Conservation (phyloP, 2,113 vertebrate genomes). For the Baryphthengus martii region DNA sequence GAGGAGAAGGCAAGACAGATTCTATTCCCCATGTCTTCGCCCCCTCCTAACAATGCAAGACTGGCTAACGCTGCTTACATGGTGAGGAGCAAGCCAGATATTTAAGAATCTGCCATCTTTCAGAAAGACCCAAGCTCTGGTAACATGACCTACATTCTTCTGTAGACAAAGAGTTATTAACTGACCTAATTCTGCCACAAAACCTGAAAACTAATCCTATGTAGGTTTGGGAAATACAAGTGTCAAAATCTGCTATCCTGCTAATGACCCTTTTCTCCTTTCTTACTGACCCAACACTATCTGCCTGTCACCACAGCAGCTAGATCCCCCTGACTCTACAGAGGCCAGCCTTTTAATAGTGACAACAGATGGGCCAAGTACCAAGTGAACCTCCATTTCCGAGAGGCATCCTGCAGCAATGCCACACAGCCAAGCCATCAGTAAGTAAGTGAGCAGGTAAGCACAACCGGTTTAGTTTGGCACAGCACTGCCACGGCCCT, state of each 20-base stretch:
- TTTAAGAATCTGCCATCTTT: background rate
- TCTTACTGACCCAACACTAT: background rate
- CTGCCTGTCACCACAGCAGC: background rate
- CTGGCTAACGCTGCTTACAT: background rate
- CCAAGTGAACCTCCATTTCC: background rate
- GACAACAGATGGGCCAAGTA: background rate
- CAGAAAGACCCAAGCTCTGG: background rate
- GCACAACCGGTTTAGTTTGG: accelerated
- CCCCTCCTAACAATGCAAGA: background rate
- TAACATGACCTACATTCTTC: background rate
- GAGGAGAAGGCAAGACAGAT: background rate
- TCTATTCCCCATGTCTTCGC: background rate
- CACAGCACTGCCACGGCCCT: background rate
- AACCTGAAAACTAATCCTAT: background rate
- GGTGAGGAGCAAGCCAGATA: background rate
- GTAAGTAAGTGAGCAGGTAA: background rate
- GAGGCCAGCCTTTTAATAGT: background rate
- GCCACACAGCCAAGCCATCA: background rate
- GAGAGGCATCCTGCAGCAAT: background rate
- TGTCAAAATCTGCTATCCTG: background rate
- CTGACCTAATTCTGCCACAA: background rate
- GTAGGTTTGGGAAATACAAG: background rate
- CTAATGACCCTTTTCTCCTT: background rate
- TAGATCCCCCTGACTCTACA: background rate
- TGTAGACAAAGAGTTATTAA: background rate